A percentile compares a stretch with the other conserved stretches of the same genome.
Evolutionary conservation across 2,113 vertebrate genomes (phyloP).

Genomic region (Chelonoidis abingdonii): DNA sequence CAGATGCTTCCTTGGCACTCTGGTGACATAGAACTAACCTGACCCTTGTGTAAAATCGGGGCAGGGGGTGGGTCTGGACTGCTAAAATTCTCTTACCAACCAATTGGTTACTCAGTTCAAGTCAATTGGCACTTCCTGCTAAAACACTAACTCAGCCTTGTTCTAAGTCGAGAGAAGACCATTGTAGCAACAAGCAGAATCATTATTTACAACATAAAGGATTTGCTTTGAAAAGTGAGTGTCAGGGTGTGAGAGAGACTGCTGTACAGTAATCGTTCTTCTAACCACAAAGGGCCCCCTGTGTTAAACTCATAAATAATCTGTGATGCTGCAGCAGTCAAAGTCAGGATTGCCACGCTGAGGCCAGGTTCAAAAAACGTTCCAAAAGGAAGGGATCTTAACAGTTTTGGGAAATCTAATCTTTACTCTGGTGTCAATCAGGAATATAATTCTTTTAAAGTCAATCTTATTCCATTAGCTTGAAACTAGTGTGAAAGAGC

Average conservation of each 20-base stretch:
- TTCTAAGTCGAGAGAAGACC: not conserved
- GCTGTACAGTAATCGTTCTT: not conserved
- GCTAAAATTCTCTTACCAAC: not conserved
- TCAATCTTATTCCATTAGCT: not conserved
- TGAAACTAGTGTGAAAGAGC: not conserved
- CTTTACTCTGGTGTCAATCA: not conserved
- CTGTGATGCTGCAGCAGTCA: not conserved
- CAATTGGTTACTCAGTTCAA: not conserved
- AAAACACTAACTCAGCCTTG: not conserved
- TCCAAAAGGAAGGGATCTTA: not conserved
- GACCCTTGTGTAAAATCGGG: not conserved
- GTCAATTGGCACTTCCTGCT: not conserved
- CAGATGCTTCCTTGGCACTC: not conserved
- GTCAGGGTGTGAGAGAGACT: not conserved
- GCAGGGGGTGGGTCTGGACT: not conserved
- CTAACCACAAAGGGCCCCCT: not conserved
- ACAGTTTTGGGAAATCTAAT: not conserved
- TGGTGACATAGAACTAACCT: not conserved
- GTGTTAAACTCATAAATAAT: not conserved
- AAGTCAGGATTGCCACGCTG: not conserved
- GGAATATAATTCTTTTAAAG: not conserved
- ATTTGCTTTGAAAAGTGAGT: not conserved
- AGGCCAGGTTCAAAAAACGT: not conserved
- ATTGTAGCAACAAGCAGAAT: not conserved
- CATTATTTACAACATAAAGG: rapidly evolving